Conservation (phyloP, 92 coral and sea anemone genomes). For the Paramuricea clavata region DNA sequence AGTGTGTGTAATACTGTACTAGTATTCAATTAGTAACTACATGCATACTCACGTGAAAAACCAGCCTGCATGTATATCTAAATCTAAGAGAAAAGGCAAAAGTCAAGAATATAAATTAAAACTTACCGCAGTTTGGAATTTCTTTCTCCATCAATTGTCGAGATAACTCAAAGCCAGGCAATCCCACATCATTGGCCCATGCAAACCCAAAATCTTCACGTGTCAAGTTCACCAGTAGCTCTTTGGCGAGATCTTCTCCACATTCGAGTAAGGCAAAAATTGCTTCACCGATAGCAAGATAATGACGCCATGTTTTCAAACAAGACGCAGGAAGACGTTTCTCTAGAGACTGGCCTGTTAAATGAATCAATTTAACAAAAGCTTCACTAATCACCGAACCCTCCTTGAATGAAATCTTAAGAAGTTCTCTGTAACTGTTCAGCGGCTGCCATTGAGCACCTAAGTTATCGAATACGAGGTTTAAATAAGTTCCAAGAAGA, state of each 20-base stretch:
- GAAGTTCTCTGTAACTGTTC: constrained; percentile 93
- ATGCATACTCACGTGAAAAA: too few relatives aligned
- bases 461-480: constrained; percentile 81
- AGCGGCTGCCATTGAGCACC: constrained; percentile 86
- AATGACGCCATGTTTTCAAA: constrained; percentile 81
- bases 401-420: constrained; percentile 87
- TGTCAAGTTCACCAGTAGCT: constrained; percentile 73
- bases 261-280: constrained; percentile 91
- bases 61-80: too few relatives aligned
- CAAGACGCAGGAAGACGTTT: constrained; percentile 42
- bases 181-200: constrained; percentile 85
- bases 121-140: constrained; percentile 37
- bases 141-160: constrained; percentile 1
- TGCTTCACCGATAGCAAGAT: constrained; percentile 83
- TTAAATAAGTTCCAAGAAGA: constrained; percentile 75
- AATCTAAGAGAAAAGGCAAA: too few relatives aligned
- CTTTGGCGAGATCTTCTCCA: constrained; percentile 78
- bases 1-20: too few relatives aligned
- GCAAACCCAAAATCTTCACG: constrained; percentile 79
- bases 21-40: too few relatives aligned
- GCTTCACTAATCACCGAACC: constrained; percentile 81
- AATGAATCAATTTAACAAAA: constrained; percentile 60
- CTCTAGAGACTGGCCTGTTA: constrained; percentile 45
- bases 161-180: constrained; percentile 63
- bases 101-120: background rate